phyloP scores from a whole-genome alignment of 2,888 invertebrate species.

The Crepidodera aurea region DNA sequence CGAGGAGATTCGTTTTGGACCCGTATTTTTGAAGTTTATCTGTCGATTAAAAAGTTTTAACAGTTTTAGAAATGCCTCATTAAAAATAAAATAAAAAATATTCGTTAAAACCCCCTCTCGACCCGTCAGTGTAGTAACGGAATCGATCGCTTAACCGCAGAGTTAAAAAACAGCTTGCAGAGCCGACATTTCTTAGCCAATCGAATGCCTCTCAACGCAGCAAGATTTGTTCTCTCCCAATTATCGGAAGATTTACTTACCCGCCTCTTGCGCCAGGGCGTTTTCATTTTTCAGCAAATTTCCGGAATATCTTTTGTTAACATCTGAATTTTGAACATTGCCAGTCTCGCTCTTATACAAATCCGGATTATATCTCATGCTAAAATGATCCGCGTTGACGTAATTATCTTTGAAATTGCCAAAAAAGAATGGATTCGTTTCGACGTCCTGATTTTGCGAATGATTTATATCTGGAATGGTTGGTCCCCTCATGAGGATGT shows the following conservation, averaged over 20 bases:
- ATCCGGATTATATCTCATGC: conserved; percentile 54
- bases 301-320: conserved; percentile 36
- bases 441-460: conserved; percentile 23
- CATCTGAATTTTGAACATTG: not conserved
- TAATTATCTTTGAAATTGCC: conserved; percentile 52
- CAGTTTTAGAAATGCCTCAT: too few relatives aligned
- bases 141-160: too few relatives aligned
- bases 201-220: too few relatives aligned
- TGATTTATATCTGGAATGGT: conserved; percentile 17
- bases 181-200: too few relatives aligned
- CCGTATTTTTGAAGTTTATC: conserved; percentile 33
- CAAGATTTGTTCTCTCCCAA: too few relatives aligned
- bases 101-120: too few relatives aligned
- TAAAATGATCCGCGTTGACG: conserved; percentile 52
- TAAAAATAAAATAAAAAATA: too few relatives aligned
- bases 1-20: conserved; percentile 56
- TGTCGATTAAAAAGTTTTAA: conserved; percentile 15
- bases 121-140: too few relatives aligned
- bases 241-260: too few relatives aligned
- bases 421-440: conserved; percentile 55
- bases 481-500: not conserved
- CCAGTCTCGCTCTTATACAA: conserved; percentile 44
- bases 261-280: conserved; percentile 14
- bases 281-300: not conserved
- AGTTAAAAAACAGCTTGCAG: too few relatives aligned